Evolutionary conservation across 2,113 vertebrate genomes (phyloP).

Genomic region (Phyllostomus hastatus): DNA sequence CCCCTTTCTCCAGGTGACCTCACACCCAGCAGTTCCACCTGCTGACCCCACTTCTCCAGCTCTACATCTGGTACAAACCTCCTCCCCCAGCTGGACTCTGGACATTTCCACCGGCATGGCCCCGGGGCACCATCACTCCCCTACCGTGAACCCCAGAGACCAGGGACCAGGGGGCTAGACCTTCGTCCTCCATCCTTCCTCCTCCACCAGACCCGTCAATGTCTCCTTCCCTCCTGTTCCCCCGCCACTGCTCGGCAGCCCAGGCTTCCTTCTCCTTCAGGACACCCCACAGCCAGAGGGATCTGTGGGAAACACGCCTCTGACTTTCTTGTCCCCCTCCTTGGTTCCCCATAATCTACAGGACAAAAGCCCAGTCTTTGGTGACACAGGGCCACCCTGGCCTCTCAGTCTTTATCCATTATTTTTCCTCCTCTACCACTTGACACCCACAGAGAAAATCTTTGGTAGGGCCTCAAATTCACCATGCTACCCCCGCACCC

Average conservation of each 20-base stretch:
- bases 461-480: background rate
- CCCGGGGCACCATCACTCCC: accelerated
- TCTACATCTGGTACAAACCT: background rate
- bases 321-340: background rate
- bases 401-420: background rate
- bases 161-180: background rate
- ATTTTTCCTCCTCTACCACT: background rate
- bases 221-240: accelerated
- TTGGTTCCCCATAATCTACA: background rate
- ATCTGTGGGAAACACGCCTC: background rate
- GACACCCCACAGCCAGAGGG: background rate
- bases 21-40: background rate
- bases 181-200: too few relatives aligned
- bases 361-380: background rate
- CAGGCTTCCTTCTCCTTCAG: background rate
- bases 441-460: background rate
- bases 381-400: background rate
- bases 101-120: background rate
- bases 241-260: accelerated
- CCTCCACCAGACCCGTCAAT: background rate
- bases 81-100: background rate
- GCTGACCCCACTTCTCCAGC: background rate
- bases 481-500: accelerated
- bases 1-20: background rate
- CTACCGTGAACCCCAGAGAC: background rate